These are phyloP conservation scores for Drosophila demipolita DNA, from an alignment of 2,888 invertebrate genomes.

Conservation along the genomic window DNA sequence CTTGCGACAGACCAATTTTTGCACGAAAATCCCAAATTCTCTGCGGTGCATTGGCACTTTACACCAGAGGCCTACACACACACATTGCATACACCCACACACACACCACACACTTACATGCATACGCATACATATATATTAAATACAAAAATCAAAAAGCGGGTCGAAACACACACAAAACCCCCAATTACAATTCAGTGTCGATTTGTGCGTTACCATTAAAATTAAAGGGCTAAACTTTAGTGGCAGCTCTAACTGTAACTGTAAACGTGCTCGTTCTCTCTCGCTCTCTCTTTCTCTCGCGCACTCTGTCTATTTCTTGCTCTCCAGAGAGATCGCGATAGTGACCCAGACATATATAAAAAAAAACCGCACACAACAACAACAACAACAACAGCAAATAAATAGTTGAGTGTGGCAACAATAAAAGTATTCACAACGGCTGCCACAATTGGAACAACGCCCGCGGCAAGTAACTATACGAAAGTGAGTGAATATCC, in stretches of 20 bases:
- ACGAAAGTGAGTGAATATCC: constrained; percentile 66
- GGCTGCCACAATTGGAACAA: constrained; percentile 72
- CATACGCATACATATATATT: not conserved
- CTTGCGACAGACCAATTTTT: constrained; percentile 79
- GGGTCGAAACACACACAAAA: constrained; percentile 13
- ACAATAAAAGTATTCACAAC: constrained; percentile 54
- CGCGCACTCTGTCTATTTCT: not conserved
- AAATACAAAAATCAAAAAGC: constrained; percentile 23
- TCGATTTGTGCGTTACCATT: constrained; percentile 44
- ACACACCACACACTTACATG: constrained; percentile 1
- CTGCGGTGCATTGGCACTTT: constrained; percentile 79
- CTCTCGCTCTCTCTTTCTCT: not conserved
- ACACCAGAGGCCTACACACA: constrained; percentile 16
- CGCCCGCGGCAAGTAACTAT: constrained; percentile 58
- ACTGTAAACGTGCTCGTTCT: not conserved
- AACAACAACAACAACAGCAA: not conserved
- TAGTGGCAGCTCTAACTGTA: not conserved
- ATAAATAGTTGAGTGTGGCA: constrained; percentile 35
- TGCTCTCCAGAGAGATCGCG: constrained; percentile 23
- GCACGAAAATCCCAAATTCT: constrained; percentile 83
- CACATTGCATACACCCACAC: constrained; percentile 10
- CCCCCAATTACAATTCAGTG: constrained; percentile 52
- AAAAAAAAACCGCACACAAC: constrained; percentile 19
- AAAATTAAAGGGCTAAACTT: constrained; percentile 5
- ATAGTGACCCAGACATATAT: constrained; percentile 24